Base-by-base conservation (phyloP, 2,797 vertebrate genomes). In the Siniperca scherzeri region DNA sequence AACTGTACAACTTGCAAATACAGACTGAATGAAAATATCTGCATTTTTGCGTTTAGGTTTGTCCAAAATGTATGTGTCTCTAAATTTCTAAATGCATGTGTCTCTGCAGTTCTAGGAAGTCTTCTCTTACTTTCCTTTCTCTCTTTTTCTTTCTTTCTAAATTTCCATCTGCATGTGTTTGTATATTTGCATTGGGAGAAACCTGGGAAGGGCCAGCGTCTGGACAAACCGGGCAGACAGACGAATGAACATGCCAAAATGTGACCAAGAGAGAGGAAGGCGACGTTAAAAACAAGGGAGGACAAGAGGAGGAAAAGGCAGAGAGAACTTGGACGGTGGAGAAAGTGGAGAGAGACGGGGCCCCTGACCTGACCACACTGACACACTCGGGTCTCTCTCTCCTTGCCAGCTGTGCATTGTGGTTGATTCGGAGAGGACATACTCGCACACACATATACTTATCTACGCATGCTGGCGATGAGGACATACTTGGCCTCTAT, bases 401-500 rank as follows among this genome's bases (percentile, higher is more conserved):
- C 80, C 79, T 83, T 91, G 91, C 94, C 95, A 94, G 93, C 93
- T 94, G 92, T 92, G 92, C 93, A 88, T 83, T 95, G 95, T 87
- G 95, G 95, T 94, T 46, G 4, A 59, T 79, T 83, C 68, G 38
- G 67, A 91, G 90, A 93, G 90, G 90, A 93, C 91, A 82, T 91
- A 83, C 89, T 93, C 88, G 61, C 88, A 83, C 90, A 93, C 92
- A 95, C 88, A 86, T 94, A 94, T 93, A 94, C 87, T 95, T 95
- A 94, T 94, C 89, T 92, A 91, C 89, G 86, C 92, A 93, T 87
- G 90, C 89, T 88, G 89, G 79, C 57, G 91, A 96, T 96, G 95
- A 95, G 94, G 90, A 94, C 95, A 96, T 95, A 94, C 91, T 96
- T 95, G 94, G 95, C 94, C 73, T 82, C 46, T 52, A 4, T 57